Conservation (phyloP, 2,113 vertebrate genomes). For the Picathartes gymnocephalus region DNA sequence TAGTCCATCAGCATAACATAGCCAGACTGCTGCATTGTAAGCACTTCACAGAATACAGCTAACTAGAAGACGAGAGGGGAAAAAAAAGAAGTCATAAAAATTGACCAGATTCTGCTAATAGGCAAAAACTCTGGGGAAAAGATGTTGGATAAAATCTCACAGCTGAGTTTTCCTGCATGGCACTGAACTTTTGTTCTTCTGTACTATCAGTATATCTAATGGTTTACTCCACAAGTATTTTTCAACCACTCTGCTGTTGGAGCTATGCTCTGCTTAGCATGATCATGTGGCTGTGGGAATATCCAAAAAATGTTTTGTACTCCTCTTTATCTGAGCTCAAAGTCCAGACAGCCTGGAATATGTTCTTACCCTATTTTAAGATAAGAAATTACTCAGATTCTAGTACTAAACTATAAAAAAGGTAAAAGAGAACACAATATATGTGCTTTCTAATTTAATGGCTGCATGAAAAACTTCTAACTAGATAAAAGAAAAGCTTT, state of each 20-base stretch:
- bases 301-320: background rate
- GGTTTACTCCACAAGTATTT: background rate
- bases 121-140: background rate
- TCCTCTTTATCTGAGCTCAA: background rate
- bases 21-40: conserved; percentile 97
- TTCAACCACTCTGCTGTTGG: background rate
- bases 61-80: conserved; percentile 71
- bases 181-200: background rate
- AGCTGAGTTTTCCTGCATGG: background rate
- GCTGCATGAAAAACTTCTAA: background rate
- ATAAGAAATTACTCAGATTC: background rate
- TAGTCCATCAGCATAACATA: conserved; percentile 99
- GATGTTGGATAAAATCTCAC: background rate
- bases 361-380: background rate
- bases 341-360: background rate
- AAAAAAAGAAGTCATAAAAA: background rate
- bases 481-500: background rate
- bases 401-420: background rate
- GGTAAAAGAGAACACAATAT: background rate
- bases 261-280: background rate
- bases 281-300: background rate
- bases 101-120: background rate
- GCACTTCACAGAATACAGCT: conserved; percentile 93
- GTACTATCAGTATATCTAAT: background rate
- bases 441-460: background rate